These are phyloP conservation scores for Drosophila prosaltans DNA, from an alignment of 1,140 invertebrate species.

Conservation along the genomic window DNA sequence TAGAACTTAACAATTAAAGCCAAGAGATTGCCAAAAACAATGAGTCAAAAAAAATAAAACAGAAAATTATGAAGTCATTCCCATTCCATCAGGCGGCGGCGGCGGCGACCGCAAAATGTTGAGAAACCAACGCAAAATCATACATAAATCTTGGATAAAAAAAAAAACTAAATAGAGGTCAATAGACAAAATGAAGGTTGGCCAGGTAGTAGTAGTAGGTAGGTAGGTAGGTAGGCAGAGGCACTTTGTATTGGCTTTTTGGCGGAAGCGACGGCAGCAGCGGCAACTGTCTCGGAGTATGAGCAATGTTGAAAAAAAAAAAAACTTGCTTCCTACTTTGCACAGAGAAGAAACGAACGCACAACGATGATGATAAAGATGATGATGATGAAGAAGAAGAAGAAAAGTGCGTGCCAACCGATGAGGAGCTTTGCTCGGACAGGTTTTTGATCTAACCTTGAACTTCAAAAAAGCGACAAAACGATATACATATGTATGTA, in stretches of 20 bases:
- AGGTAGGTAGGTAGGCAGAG: slow-evolving; percentile 21
- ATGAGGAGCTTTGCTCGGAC: slow-evolving; percentile 29
- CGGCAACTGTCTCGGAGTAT: slow-evolving; percentile 44
- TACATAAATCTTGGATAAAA: slow-evolving; percentile 19
- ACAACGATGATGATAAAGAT: too few species aligned
- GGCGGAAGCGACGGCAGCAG: slow-evolving; percentile 53
- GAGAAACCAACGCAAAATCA: slow-evolving; percentile 8
- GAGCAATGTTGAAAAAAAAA: slow-evolving; percentile 43
- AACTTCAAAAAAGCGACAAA: slow-evolving; percentile 70
- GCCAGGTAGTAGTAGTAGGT: background rate
- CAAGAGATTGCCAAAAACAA: background rate
- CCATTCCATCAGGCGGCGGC: background rate
- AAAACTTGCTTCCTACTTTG: slow-evolving; percentile 58
- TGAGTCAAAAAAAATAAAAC: background rate
- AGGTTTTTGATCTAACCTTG: slow-evolving; percentile 68
- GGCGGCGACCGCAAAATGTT: background rate
- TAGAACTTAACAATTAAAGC: too few species aligned
- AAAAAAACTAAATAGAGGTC: slow-evolving; percentile 61
- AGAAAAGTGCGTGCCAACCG: slow-evolving; percentile 19
- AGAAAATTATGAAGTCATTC: slow-evolving; percentile 4
- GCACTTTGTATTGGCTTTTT: slow-evolving; percentile 24
- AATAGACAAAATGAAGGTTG: slow-evolving; percentile 74
- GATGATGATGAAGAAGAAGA: too few species aligned
- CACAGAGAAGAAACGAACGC: background rate
- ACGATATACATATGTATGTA: slow-evolving; percentile 13